Percentiles rank a stretch among this genome's conserved stretches.
Evolutionary conservation across 2,113 vertebrate species (phyloP).

Genomic region (Silurus asotus): DNA sequence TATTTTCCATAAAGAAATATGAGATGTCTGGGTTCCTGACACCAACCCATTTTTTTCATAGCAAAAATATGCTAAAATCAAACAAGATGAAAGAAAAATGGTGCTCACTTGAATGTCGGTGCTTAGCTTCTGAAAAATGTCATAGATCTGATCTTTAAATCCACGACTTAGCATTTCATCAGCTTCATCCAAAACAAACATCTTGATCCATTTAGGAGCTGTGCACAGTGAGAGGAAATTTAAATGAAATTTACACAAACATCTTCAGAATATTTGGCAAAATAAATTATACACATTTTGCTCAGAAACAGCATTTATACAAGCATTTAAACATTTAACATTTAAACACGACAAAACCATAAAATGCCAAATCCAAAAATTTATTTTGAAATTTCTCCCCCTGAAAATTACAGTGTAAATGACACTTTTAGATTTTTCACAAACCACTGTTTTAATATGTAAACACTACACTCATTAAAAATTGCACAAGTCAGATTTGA

Average conservation of each 20-base stretch:
- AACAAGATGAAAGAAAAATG: background rate
- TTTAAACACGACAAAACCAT: background rate
- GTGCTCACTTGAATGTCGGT: slow-evolving; percentile 84
- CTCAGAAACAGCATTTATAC: background rate
- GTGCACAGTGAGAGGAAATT: slow-evolving; percentile 9
- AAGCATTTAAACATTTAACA: background rate
- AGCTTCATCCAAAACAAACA: slow-evolving; percentile 91
- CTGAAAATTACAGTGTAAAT: background rate
- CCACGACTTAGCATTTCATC: slow-evolving; percentile 92
- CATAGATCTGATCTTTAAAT: slow-evolving; percentile 92
- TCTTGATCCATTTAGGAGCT: slow-evolving; percentile 91
- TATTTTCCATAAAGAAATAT: background rate
- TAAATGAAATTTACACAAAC: background rate
- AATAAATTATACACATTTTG: background rate
- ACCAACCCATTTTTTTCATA: background rate
- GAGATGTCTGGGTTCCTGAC: background rate
- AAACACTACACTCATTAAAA: background rate
- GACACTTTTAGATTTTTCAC: background rate
- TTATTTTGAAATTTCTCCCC: no score
- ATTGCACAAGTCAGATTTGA: background rate
- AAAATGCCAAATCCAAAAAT: no score
- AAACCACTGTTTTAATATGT: background rate
- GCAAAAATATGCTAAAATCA: background rate
- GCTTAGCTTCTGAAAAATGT: slow-evolving; percentile 88
- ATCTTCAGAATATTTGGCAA: background rate